Conservation (phyloP, 2,113 vertebrate genomes). For the western clawed frog (Xenopus tropicalis) region UCB_Xtro_10.0 CM004448.2:35784501-35785000, state of each 20-base stretch:
- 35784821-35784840: slow-evolving; percentile 87
- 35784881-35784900: no score
- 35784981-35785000: no score
- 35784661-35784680: slow-evolving; percentile 84
- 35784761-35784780: slow-evolving; percentile 70
- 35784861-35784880: no score
- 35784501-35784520: no score
- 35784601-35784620: slow-evolving; percentile 82
- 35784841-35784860: slow-evolving; percentile 48
- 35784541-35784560: no score
- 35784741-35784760: slow-evolving; percentile 79
- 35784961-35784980: no score
- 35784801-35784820: slow-evolving; percentile 85
- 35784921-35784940: no score
- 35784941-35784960: no score
- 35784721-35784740: slow-evolving; percentile 81
- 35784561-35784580: no score
- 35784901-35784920: no score
- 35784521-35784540: no score
- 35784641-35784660: slow-evolving; percentile 84
- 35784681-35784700: slow-evolving; percentile 82
- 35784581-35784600: no score
- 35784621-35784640: slow-evolving; percentile 87
- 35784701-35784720: slow-evolving; percentile 75
- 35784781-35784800: slow-evolving; percentile 73